Base-by-base conservation (phyloP, 2,113 vertebrate species). In the Nansenia antarctica region DNA sequence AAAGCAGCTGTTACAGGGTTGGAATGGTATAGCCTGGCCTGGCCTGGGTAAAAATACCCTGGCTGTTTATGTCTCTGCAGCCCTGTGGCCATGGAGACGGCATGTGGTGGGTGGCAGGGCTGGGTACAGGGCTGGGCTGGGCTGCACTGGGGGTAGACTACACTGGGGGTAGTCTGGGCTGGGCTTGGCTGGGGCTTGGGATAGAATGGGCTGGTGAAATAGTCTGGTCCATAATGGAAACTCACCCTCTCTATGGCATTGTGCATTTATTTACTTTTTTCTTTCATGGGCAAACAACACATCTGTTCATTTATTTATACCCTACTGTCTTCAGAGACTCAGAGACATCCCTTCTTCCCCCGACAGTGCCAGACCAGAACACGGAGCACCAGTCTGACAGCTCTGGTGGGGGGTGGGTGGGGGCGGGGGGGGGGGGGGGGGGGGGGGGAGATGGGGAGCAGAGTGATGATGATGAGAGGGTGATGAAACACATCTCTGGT, bases 391-490 rank as follows among this genome's bases (percentile, higher is more conserved):
- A 63, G 77, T 73, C 82, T 79, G 67, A 82, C n/a, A n/a, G n/a
- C n/a, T n/a, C n/a, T n/a, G n/a, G n/a, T n/a, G n/a, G n/a, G n/a
- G n/a, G n/a, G n/a, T n/a, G n/a, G n/a, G n/a, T n/a, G n/a, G n/a
- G n/a, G n/a, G n/a, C n/a, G n/a, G n/a, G n/a, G n/a, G n/a, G n/a
- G n/a, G n/a, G n/a, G n/a, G n/a, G n/a, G n/a, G n/a, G n/a, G n/a
- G n/a, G 79, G 79, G 79, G 71, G 69, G 81, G 75, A 68, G 85
- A 83, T 86, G 85, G 79, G 74, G 67, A 74, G 63, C 64, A 6
- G 32, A 70, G 81, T n/a, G n/a, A n/a, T n/a, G n/a, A n/a, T 79
- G 76, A 88, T 81, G 77, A 84, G 82, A 83, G 78, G 72, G 69
- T 80, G 80, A 82, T 85, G 83, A 85, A 87, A 86, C 80, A 31